Evolutionary conservation across 2,888 invertebrate genomes (phyloP), one percentile per base, ranked within the genome.

Genomic region (Electrophaes corylata): DNA sequence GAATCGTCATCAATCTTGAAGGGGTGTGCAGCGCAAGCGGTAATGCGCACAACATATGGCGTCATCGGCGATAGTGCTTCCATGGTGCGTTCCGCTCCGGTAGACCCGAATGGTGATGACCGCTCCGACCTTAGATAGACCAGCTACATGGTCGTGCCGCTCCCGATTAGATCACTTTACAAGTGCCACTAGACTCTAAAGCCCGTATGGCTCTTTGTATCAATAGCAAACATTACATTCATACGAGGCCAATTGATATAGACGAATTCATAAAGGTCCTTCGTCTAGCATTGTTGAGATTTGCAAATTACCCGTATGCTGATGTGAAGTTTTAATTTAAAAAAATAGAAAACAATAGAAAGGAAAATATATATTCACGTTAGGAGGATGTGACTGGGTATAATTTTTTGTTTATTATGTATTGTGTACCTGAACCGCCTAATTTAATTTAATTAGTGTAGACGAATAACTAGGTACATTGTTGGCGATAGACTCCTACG

Each of bases 31-130:
- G 67, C 69, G 66, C n/a, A 64, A 73, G 71, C 78, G 76, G 79
- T 90, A 90, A 91, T 91, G 91, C 79, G 81, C 76, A 49, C 79
- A 81, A 82, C 91, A 91, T 91, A 91, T 91, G 91, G 91, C 89
- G 76, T 80, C 76, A 74, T 75, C 65, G 70, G 57, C 72, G 74
- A 73, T 73, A 68, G 72, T 70, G 67, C 67, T 71, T 67, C 66
- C 62, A 60, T 54, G 54, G 56, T 43, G 46, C 76, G 88, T 88
- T 85, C 75, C 90, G 85, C 87, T 71, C 78, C 75, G 83, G 39
- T 81, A 82, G 65, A 68, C 62, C 65, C 76, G 73, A 84, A 86
- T 85, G 64, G 50, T 65, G 65, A 64, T 67, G 65, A 66, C 62
- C 80, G 37, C 16, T 79, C 74, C 79, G 83, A 84, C 88, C 87